Evolutionary conservation across 2,888 invertebrate species (phyloP).

Genomic region (Zeuzera pyrina): DNA sequence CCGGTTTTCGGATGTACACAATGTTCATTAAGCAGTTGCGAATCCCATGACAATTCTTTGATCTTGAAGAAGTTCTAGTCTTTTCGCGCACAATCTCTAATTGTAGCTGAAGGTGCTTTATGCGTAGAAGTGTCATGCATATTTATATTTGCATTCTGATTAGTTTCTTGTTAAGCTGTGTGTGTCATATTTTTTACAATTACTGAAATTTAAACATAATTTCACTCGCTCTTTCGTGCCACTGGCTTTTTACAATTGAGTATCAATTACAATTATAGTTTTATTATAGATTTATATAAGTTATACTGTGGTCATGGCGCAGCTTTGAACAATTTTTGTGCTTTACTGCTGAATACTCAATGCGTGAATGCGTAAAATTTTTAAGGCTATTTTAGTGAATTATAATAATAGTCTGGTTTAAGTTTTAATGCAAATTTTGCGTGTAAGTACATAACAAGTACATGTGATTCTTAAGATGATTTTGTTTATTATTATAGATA

Average conservation of each 20-base stretch:
- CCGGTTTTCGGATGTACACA: background rate
- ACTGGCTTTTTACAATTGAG: constrained; percentile 59
- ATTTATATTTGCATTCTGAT: no score
- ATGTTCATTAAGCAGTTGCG: constrained; percentile 21
- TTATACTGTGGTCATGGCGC: constrained; percentile 58
- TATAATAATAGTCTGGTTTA: constrained; percentile 33
- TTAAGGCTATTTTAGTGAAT: constrained; percentile 45
- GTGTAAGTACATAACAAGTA: constrained; percentile 67
- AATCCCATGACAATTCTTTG: constrained; percentile 44
- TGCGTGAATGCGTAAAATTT: constrained; percentile 66
- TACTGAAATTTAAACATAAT: constrained; percentile 27
- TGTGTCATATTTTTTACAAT: constrained; percentile 65
- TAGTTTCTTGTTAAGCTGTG: constrained; percentile 41
- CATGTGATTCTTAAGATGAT: constrained; percentile 65
- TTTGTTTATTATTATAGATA: constrained; percentile 43
- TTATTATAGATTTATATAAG: constrained; percentile 19
- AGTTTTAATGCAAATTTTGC: constrained; percentile 56
- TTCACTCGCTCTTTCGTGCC: constrained; percentile 60
- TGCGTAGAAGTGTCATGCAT: constrained; percentile 58
- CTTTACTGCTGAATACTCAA: constrained; percentile 73
- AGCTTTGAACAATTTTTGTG: constrained; percentile 69
- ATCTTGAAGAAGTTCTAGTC: constrained; percentile 57
- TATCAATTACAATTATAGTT: constrained; percentile 30
- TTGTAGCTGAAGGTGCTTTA: constrained; percentile 58
- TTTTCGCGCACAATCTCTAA: constrained; percentile 59